These are phyloP conservation scores for Brachyopa scutellaris DNA, from an alignment of 2,888 invertebrate genomes.

Conservation along the genomic window DNA sequence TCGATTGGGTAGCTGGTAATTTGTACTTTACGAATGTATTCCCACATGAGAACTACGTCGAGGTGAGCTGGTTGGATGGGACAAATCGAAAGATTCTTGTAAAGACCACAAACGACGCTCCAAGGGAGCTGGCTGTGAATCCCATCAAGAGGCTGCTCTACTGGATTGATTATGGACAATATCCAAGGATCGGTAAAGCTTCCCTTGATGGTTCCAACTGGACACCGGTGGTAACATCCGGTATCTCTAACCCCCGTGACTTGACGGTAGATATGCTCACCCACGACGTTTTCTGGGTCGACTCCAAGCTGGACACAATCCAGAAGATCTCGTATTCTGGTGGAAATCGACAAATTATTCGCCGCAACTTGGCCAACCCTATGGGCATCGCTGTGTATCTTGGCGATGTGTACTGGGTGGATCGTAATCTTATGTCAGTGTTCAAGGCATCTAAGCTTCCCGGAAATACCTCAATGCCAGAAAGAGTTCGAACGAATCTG, in stretches of 20 bases:
- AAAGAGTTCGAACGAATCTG: constrained; percentile 90
- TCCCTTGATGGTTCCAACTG: constrained; percentile 94
- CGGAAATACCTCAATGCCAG: constrained; percentile 87
- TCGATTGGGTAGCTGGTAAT: constrained; percentile 99
- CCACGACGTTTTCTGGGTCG: constrained; percentile 99
- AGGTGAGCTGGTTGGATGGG: constrained; percentile 96
- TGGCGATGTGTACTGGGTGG: constrained; percentile 96
- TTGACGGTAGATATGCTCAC: constrained; percentile 95
- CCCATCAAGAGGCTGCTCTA: constrained; percentile 95
- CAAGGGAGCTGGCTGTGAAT: constrained; percentile 97
- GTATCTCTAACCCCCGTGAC: constrained; percentile 95
- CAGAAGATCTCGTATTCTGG: constrained; percentile 94
- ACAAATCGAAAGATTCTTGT: constrained; percentile 94
- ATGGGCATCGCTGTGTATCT: constrained; percentile 95
- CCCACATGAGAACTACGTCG: constrained; percentile 97
- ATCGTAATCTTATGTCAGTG: constrained; percentile 93
- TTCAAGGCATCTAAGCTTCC: constrained; percentile 90
- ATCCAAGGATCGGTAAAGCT: constrained; percentile 95
- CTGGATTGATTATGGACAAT: constrained; percentile 99
- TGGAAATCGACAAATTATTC: constrained; percentile 90
- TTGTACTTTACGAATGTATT: constrained; percentile 98
- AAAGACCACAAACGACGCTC: constrained; percentile 95
- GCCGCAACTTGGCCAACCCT: constrained; percentile 94
- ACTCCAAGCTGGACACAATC: constrained; percentile 95
- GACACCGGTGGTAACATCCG: constrained; percentile 92